Evolutionary conservation across 2,888 invertebrate species (phyloP).

Genomic region (Pammene aurita): DNA sequence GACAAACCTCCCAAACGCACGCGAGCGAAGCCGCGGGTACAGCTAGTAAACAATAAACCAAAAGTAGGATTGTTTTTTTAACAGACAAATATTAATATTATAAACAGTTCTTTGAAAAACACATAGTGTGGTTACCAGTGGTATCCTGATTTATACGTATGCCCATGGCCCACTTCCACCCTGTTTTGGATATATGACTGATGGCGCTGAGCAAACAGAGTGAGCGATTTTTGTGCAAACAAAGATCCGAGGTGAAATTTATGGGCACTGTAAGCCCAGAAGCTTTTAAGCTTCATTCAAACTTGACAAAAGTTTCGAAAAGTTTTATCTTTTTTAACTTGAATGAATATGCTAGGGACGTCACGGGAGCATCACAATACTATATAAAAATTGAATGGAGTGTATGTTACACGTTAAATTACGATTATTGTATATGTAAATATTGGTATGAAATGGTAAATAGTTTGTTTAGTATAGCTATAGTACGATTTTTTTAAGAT

Average conservation of each 20-base stretch:
- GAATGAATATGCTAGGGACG: neutral
- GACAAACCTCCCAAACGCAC: no score
- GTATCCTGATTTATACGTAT: conserved; percentile 59
- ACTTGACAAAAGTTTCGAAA: conserved; percentile 19
- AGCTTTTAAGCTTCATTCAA: conserved; percentile 21
- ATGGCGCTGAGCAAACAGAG: conserved; percentile 48
- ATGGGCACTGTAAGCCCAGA: conserved; percentile 26
- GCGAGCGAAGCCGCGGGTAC: no score
- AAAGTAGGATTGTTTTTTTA: no score
- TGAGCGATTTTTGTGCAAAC: conserved; percentile 46
- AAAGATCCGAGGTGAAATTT: conserved; percentile 41
- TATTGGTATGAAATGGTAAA: no score
- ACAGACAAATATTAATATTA: no score
- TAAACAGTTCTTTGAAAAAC: conserved; percentile 46
- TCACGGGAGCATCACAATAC: neutral
- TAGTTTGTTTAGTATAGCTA: no score
- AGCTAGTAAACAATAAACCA: no score
- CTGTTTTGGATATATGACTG: conserved; percentile 52
- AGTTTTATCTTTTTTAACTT: neutral
- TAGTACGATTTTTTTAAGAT: no score
- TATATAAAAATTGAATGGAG: neutral
- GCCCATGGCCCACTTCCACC: conserved; percentile 37
- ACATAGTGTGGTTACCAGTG: conserved; percentile 54
- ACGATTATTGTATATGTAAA: no score
- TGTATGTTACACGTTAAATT: no score